Evolutionary conservation across 2,888 invertebrate genomes (phyloP), one percentile per base, ranked within the genome.

Genomic region (Pachycephus smyrnensis): DNA sequence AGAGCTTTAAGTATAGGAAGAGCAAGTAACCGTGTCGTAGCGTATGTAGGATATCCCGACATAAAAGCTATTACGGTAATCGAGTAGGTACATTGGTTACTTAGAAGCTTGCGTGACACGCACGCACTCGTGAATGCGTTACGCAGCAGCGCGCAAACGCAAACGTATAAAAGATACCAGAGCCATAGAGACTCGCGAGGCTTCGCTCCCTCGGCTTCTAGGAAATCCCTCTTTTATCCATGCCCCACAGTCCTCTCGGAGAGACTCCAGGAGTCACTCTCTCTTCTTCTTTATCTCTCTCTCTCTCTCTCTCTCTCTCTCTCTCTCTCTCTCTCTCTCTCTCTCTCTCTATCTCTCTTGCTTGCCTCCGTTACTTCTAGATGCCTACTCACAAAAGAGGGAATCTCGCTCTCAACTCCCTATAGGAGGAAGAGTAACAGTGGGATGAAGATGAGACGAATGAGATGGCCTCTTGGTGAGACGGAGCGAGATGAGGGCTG

Each of bases 171-270:
- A 55, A 55, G 6, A 55, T 23, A 55, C 9, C 55, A 55, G 15
- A 55, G 55, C 55, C 55, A 55, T 9, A 23, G 55, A 55, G 55
- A 55, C 23, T 15, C 12, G 15, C 40, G 40, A 40, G 15, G 71
- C 71, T 33, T n/a, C 55, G 73, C 55, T 40, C 71, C 73, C 69
- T 73, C 35, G 73, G 69, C 30, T 80, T 78, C 76, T 71, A 76
- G 74, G 76, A 76, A 80, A 55, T 76, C 73, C 73, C 74, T 40
- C 33, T 55, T 75, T 80, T 71, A 73, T 73, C 37, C 77, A 35
- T 55, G 31, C 71, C 11, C 30, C 71, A 15, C 71, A 55, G 23
- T 55, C 23, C 55, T 55, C 23, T 55, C 55, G 23, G 6, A 55
- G 55, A 55, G 55, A 23, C 9, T 55, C 23, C 9, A 23, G 23